Base-by-base conservation (phyloP, 53 echinoderm and acorn worm genomes). In the Patiria pectinifera region DNA sequence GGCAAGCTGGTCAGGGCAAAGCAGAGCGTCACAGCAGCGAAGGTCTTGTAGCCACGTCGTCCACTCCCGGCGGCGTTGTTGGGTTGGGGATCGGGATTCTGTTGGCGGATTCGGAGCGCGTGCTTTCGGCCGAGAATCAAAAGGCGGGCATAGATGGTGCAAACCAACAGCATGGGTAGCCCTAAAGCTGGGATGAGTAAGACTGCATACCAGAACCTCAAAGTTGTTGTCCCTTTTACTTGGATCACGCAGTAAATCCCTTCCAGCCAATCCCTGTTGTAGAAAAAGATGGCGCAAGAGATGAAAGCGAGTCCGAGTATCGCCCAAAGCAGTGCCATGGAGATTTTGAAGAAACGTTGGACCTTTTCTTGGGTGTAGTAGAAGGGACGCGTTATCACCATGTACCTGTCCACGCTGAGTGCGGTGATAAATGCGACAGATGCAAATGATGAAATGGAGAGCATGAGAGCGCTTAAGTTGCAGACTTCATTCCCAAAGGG, bases 41-140 rank as follows among this genome's bases (percentile, higher is more conserved):
- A 77, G 26, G 77, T 77, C 77, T 77, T 77, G 77, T 77, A 77
- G 77, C 35, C 77, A 8, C 77, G 26, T 35, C 35, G 24, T 11
- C 26, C 45, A 2, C 16, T 14, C 2, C 26, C 35, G 43, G 10
- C 21, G 43, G 7, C 26, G 77, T 77, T 25, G 6, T 44, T 44
- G 35, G 35, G 35, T 14, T 44, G 77, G 77, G 77, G 77, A 25
- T 77, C 2, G 43, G 77, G 77, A 14, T 77, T 77, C 35, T 77
- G 77, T 35, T 77, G 77, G 77, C 43, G 77, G 77, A 77, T 77
- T 25, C 77, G 14, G 77, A 26, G 77, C 26, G 77, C 77, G 14
- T 77, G 77, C 43, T 77, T 26, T 35, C 77, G 24, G 25, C 35
- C 26, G 3, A 77, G 77, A 26, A 77, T 26, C 26, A 77, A 14